These are phyloP conservation scores for Holotrichia oblita DNA, from an alignment of 1,140 invertebrate species.

Conservation along the genomic window DNA sequence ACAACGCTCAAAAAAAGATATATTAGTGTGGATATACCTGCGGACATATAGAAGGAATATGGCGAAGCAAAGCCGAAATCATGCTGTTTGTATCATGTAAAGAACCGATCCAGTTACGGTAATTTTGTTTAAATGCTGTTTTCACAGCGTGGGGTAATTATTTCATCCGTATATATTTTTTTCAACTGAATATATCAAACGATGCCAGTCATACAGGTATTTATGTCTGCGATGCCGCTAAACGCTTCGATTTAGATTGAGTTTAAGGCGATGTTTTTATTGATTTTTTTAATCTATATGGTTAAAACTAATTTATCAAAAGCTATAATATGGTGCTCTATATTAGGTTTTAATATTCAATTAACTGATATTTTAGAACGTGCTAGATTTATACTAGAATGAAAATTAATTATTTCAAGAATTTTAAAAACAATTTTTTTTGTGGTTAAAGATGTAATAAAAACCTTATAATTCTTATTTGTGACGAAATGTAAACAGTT, in stretches of 20 bases:
- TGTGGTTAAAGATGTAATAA: too few species aligned
- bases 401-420: too few species aligned
- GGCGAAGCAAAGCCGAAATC: slow-evolving; percentile 3
- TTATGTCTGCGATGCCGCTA: neutral
- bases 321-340: neutral
- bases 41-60: slow-evolving; percentile 14
- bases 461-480: too few species aligned
- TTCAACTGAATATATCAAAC: neutral
- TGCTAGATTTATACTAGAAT: too few species aligned
- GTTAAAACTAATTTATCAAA: neutral
- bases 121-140: slow-evolving; percentile 28
- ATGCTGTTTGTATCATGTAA: slow-evolving; percentile 20
- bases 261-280: neutral
- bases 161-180: slow-evolving; percentile 34
- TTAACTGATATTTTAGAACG: too few species aligned
- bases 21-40: neutral
- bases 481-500: too few species aligned
- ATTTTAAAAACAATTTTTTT: too few species aligned
- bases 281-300: slow-evolving; percentile 4
- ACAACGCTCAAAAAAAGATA: neutral
- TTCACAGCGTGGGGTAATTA: slow-evolving; percentile 35
- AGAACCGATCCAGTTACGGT: slow-evolving; percentile 16
- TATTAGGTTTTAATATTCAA: too few species aligned
- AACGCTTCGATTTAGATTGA: neutral
- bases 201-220: slow-evolving; percentile 12